phyloP scores from a whole-genome alignment of 1,140 invertebrate genomes.

The Armadillidium nasatum region DNA sequence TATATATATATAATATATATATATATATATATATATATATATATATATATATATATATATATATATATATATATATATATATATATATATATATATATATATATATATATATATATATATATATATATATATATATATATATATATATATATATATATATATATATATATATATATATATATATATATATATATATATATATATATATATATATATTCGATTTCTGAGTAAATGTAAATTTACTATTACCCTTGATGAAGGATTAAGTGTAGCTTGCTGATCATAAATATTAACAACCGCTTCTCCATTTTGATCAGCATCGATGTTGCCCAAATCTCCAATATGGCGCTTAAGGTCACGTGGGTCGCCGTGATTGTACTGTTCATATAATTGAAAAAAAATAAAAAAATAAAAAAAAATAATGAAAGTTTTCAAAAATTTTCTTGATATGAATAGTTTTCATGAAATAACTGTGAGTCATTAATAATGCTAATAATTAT shows the following conservation, averaged over 20 bases:
- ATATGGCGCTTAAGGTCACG: conserved; percentile 13
- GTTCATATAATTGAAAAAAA: neutral
- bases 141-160: neutral
- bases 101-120: conserved; percentile 20
- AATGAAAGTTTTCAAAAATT: too few relatives aligned
- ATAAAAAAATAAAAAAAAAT: too few relatives aligned
- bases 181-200: conserved; percentile 8
- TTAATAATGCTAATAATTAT: too few relatives aligned
- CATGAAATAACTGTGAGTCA: too few relatives aligned
- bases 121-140: neutral
- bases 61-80: conserved; percentile 17
- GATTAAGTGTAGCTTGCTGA: conserved; percentile 21
- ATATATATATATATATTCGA: neutral
- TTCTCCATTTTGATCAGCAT: conserved; percentile 1
- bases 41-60: conserved; percentile 17
- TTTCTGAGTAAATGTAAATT: neutral
- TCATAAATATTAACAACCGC: conserved; percentile 16
- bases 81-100: conserved; percentile 20
- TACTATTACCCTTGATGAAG: neutral
- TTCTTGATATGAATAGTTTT: too few relatives aligned
- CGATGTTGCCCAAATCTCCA: conserved; percentile 19
- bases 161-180: conserved; percentile 20
- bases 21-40: neutral
- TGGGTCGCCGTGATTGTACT: conserved; percentile 55
- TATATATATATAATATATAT: neutral